These are phyloP conservation scores for Arothron firmamentum DNA, from an alignment of 2,113 vertebrate species.

Conservation along the genomic window DNA sequence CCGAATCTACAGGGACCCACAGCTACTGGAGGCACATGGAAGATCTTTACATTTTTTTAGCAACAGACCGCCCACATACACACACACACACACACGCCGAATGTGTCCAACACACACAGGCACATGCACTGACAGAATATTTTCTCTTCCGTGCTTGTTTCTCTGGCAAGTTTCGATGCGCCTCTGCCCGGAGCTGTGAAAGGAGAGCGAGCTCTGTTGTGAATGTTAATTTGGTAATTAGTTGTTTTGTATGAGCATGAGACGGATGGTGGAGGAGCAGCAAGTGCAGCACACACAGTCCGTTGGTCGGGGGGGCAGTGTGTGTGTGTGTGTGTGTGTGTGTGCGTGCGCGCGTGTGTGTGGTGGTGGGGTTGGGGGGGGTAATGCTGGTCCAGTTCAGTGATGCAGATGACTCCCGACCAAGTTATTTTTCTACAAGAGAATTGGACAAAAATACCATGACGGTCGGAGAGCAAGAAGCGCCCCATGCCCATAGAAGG, in stretches of 20 bases:
- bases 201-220: conserved; percentile 51
- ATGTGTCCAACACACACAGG: not conserved
- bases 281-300: conserved; percentile 22
- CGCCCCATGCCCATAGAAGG: conserved; percentile 79
- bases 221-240: conserved; percentile 77
- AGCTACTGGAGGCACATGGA: conserved; percentile 22
- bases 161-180: conserved; percentile 47
- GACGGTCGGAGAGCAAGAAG: conserved; percentile 69
- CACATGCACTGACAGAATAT: conserved; percentile 22
- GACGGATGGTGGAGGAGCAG: conserved; percentile 23
- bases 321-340: too few relatives aligned
- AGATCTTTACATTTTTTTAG: conserved; percentile 2
- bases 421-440: conserved; percentile 74
- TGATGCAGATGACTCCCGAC: conserved; percentile 70
- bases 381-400: conserved; percentile 58
- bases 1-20: conserved; percentile 19
- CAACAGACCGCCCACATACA: conserved; percentile 1
- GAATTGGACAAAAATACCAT: conserved; percentile 76
- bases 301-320: conserved; percentile 16
- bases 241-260: conserved; percentile 65
- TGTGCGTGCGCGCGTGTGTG: too few relatives aligned
- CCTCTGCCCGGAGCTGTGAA: conserved; percentile 54
- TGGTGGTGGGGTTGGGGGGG: too few relatives aligned
- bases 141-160: conserved; percentile 49
- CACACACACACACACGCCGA: conserved; percentile 16